Evolutionary conservation across 2,797 vertebrate genomes (phyloP), one percentile per base, ranked within the genome.

Genomic region (Anguilla pacifica): DNA sequence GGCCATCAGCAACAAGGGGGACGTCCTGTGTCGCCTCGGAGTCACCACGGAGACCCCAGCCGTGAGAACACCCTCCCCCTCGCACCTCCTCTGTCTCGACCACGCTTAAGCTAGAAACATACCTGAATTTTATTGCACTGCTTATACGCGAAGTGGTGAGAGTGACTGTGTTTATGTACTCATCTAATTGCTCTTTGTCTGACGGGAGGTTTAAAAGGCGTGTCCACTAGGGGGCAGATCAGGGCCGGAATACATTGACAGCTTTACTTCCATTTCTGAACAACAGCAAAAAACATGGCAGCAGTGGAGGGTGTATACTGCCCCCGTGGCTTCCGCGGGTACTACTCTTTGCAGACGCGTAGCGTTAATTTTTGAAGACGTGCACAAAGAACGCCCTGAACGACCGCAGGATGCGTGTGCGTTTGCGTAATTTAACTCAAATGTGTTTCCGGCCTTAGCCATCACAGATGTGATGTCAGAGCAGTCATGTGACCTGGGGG

Each of bases 1-100:
- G 99, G 99, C 97, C 39, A 95, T 99, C 94, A 98, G 99, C 91
- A 98, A 96, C 96, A 99, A 99, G 92, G 99, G 99, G 53, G 99
- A 99, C 0, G 98, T 99, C 85, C 96, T 99, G 81, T 99, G 98
- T 90, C 95, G 99, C 31, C 95, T 98, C 86, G 97, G 97, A 49
- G 97, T 98, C 90, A 97, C 97, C 0, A 88, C 95, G 25, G 94
- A 97, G 89, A 97, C 95, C 2, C 98, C 98, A 0, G 96, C 97
- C 79, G 99, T 99, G 95, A 97, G 97, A 72, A 87, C 84, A n/a
- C 28, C 72, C 64, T 55, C 49, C 83, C 15, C 77, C n/a, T 10
- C 79, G 53, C 46, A 39, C 70, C 74, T 61, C 55, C 28, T 74
- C 67, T 53, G 28, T 5, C 17, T 84, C 79, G n/a, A 61, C n/a